Evolutionary conservation across 2,888 invertebrate species (phyloP).

Genomic region (Antheraea assamensis): DNA sequence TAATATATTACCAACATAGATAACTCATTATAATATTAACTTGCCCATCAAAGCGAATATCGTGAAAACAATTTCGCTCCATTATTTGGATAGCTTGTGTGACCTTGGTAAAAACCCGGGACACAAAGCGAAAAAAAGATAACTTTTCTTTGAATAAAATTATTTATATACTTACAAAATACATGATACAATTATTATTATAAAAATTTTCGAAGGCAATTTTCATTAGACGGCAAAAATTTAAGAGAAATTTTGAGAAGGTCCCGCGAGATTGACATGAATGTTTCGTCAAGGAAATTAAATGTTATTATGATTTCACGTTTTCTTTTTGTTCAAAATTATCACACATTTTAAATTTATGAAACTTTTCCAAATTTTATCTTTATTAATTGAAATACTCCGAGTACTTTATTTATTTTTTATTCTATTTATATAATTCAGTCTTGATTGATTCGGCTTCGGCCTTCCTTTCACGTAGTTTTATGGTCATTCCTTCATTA

Average conservation of each 20-base stretch:
- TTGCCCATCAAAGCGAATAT: neutral
- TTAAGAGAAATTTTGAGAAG: neutral
- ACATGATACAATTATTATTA: neutral
- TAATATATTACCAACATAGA: neutral
- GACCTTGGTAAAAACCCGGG: neutral
- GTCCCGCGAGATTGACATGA: neutral
- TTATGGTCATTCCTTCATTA: neutral
- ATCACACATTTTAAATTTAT: neutral
- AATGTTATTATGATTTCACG: neutral
- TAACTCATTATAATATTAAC: neutral
- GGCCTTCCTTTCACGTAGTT: too few species aligned
- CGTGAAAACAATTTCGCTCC: neutral
- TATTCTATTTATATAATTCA: neutral
- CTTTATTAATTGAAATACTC: neutral
- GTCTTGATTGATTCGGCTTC: too few species aligned
- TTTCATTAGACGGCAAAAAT: constrained; percentile 3
- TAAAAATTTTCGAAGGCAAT: neutral
- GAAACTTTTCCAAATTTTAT: neutral
- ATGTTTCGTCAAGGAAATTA: neutral
- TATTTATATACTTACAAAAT: neutral
- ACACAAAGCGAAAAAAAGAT: neutral
- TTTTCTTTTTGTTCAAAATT: neutral
- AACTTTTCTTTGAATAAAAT: neutral
- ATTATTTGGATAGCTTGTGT: neutral
- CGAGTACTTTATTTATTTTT: neutral